Evolutionary conservation across 2,888 invertebrate species (phyloP).

Genomic region (Noctua comes): DNA sequence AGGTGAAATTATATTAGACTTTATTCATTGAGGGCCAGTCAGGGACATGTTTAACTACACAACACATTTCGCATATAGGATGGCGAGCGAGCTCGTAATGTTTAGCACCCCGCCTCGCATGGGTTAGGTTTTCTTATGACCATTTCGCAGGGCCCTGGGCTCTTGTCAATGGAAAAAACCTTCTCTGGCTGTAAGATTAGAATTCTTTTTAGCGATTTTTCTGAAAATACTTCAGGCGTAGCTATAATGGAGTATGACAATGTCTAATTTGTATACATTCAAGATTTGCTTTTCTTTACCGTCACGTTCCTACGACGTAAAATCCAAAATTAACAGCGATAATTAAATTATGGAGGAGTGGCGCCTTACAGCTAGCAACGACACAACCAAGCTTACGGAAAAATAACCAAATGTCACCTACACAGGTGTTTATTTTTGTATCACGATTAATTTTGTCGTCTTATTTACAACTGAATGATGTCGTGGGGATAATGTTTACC

Average conservation of each 20-base stretch:
- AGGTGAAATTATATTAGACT: neutral
- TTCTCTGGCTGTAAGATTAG: neutral
- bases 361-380: constrained; percentile 29
- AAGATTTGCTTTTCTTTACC: neutral
- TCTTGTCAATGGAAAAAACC: neutral
- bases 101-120: neutral
- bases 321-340: constrained; percentile 44
- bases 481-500: constrained; percentile 79
- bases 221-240: neutral
- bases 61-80: neutral
- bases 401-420: constrained; percentile 71
- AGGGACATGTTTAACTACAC: neutral
- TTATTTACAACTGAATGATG: constrained; percentile 77
- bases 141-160: neutral
- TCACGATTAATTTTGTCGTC: constrained; percentile 83
- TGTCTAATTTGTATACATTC: neutral
- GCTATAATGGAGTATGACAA: neutral
- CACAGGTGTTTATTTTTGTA: constrained; percentile 79
- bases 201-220: neutral
- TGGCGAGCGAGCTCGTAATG: neutral
- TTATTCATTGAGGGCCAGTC: neutral
- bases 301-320: constrained; percentile 25
- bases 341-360: constrained; percentile 56
- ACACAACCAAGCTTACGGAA: constrained; percentile 47
- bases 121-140: neutral